A percentile compares a stretch with the other conserved stretches of the same genome.
Conservation (phyloP, 2,888 invertebrate genomes). For the Ophion obscuratus region DNA sequence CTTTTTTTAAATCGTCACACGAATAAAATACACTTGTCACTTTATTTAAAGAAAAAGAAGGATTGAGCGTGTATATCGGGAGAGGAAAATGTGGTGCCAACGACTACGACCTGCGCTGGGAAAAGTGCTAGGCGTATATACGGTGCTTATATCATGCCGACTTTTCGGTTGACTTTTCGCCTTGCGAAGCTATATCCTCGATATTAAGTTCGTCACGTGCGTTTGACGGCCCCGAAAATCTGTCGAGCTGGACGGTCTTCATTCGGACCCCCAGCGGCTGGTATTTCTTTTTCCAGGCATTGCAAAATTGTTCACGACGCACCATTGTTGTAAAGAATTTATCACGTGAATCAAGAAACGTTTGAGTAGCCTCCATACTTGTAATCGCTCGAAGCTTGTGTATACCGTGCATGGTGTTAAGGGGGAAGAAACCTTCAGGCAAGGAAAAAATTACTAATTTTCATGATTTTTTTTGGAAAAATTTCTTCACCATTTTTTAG, state of each 20-base stretch:
- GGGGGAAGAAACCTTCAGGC: no score
- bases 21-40: neutral
- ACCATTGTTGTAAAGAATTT: neutral
- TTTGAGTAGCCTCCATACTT: neutral
- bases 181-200: neutral
- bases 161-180: conserved; percentile 7
- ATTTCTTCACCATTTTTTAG: no score
- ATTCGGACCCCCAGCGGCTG: neutral
- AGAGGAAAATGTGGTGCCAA: neutral
- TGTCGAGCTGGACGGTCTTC: conserved; percentile 1
- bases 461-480: no score
- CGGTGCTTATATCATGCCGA: conserved; percentile 4
- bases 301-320: neutral
- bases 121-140: neutral
- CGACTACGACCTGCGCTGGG: neutral
- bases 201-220: conserved; percentile 17
- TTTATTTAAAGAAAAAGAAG: neutral
- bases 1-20: neutral
- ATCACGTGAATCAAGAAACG: neutral
- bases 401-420: no score
- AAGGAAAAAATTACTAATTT: no score
- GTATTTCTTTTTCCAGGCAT: neutral
- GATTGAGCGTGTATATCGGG: neutral
- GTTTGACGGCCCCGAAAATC: conserved; percentile 1
- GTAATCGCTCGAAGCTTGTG: no score